These are phyloP conservation scores for Ectemnius lituratus DNA, from an alignment of 2,888 invertebrate species.

Conservation along the genomic window DNA sequence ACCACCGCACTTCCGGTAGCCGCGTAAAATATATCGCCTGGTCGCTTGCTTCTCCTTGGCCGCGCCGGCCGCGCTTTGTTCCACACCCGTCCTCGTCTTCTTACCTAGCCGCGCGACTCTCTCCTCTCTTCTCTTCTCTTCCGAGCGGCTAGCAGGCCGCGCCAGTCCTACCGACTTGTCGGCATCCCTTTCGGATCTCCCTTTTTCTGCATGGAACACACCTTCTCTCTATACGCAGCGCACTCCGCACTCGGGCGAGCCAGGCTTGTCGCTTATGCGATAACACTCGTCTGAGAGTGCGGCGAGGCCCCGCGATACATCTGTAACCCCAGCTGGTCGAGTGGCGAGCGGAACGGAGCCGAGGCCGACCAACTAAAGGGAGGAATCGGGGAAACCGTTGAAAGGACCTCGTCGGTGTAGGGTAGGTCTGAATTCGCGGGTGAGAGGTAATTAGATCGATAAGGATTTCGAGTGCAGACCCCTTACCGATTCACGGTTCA, in stretches of 20 bases:
- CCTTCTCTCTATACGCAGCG: neutral
- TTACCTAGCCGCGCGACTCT: slow-evolving; percentile 45
- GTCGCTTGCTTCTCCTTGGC: slow-evolving; percentile 20
- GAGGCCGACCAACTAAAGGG: neutral
- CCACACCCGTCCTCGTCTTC: slow-evolving; percentile 50
- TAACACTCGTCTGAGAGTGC: slow-evolving; percentile 12
- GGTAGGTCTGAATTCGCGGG: neutral
- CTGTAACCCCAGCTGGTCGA: slow-evolving; percentile 3
- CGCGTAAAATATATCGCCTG: slow-evolving; percentile 65
- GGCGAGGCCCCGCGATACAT: neutral
- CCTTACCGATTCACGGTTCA: too few species aligned
- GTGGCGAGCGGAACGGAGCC: neutral
- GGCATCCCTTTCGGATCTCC: slow-evolving; percentile 5
- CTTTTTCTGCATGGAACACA: neutral
- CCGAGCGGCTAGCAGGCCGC: too few species aligned
- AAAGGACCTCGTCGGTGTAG: slow-evolving; percentile 1
- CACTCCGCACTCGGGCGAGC: neutral
- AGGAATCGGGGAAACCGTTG: slow-evolving; percentile 11
- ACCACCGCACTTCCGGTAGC: slow-evolving; percentile 69
- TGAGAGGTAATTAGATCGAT: slow-evolving; percentile 9
- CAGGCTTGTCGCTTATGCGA: slow-evolving; percentile 8
- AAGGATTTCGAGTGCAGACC: neutral
- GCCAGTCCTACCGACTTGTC: neutral
- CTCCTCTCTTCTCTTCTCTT: neutral
- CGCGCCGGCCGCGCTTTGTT: slow-evolving; percentile 57